Percentiles rank a stretch among this genome's conserved stretches.
Conservation (phyloP, 2,888 invertebrate genomes). For the Epicampocera succincta region DNA sequence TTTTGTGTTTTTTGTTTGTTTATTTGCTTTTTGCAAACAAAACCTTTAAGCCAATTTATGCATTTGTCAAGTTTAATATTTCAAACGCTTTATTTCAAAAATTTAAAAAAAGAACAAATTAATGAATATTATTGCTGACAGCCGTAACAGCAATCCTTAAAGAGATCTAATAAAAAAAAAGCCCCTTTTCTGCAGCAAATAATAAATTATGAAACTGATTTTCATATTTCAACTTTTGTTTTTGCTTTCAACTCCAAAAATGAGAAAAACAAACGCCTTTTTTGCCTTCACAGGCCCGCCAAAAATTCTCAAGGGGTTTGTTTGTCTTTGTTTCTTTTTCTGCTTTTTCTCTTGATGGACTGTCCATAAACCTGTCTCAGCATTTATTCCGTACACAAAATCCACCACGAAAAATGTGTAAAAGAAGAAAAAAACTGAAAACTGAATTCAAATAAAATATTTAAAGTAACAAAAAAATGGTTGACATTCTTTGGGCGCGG, state of each 20-base stretch:
- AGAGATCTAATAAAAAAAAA: not conserved
- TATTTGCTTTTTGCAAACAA: not conserved
- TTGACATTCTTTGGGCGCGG: conserved; percentile 66
- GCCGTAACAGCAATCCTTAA: conserved; percentile 11
- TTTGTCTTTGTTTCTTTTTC: not conserved
- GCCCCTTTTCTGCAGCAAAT: not conserved
- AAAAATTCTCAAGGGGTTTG: conserved; percentile 37
- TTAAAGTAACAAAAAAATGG: conserved; percentile 15
- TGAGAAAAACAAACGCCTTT: conserved; percentile 6
- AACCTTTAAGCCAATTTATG: not conserved
- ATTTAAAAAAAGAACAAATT: not conserved
- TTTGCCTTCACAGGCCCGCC: not conserved
- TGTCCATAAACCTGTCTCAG: conserved; percentile 65
- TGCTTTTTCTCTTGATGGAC: conserved; percentile 42
- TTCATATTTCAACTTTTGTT: conserved; percentile 3
- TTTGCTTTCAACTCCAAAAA: not conserved
- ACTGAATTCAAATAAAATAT: not conserved
- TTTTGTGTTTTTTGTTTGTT: too few species aligned
- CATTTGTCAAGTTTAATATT: conserved; percentile 8
- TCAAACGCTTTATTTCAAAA: not conserved
- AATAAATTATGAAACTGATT: conserved; percentile 12
- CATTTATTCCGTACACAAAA: conserved; percentile 35
- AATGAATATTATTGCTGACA: conserved; percentile 26
- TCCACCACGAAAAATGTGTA: not conserved
- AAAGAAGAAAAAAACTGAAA: not conserved